These are phyloP conservation scores for Labeo rohita DNA, from an alignment of 2,113 vertebrate species.

Conservation along the genomic window DNA sequence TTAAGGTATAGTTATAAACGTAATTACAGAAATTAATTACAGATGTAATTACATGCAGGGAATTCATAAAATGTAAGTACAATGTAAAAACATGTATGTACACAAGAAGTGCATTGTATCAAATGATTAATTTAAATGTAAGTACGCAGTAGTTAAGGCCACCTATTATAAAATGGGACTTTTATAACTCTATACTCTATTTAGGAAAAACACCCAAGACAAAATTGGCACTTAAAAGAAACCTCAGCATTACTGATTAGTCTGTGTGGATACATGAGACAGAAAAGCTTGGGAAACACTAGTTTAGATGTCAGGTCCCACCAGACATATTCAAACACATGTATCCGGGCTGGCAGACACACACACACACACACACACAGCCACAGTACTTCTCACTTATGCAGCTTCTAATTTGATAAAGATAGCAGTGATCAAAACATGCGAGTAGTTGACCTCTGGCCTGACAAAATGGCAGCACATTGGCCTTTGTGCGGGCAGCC, in stretches of 20 bases:
- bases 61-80: too few relatives aligned
- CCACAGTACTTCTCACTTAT: conserved; percentile 37
- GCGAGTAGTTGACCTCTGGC: conserved; percentile 52
- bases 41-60: too few relatives aligned
- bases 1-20: too few relatives aligned
- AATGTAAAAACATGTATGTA: too few relatives aligned
- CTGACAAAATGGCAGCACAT: conserved; percentile 49
- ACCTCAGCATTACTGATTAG: neutral
- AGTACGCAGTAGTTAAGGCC: too few relatives aligned
- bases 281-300: neutral
- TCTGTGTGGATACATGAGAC: neutral
- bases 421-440: conserved; percentile 51
- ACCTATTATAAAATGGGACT: too few relatives aligned
- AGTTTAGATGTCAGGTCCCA: neutral
- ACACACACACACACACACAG: conserved; percentile 16
- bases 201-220: too few relatives aligned
- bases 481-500: conserved; percentile 51
- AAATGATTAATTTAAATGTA: too few relatives aligned
- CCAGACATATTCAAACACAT: conserved; percentile 4
- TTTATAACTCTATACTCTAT: too few relatives aligned
- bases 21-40: too few relatives aligned
- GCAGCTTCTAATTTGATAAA: conserved; percentile 60
- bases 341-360: neutral
- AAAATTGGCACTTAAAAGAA: neutral
- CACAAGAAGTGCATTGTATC: too few relatives aligned